phyloP scores from a whole-genome alignment of 2,888 invertebrate species.

The Xestia c-nigrum region DNA sequence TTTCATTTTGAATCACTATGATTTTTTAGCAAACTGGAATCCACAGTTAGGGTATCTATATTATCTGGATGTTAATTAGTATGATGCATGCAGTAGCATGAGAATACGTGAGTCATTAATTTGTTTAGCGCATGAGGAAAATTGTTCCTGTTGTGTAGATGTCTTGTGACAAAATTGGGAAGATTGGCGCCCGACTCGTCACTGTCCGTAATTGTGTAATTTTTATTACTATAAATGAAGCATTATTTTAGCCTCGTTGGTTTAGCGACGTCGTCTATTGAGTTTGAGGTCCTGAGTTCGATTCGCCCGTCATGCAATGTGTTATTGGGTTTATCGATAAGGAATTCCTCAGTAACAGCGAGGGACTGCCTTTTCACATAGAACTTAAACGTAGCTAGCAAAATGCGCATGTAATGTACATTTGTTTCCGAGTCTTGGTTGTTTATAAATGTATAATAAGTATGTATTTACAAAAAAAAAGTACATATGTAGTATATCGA shows the following conservation, averaged over 20 bases:
- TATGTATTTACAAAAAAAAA: no score
- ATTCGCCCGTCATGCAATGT: background rate
- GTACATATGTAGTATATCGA: no score
- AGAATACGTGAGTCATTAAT: background rate
- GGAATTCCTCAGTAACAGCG: background rate
- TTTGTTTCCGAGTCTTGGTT: no score
- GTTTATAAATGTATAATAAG: no score
- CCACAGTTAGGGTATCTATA: background rate
- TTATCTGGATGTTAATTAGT: background rate
- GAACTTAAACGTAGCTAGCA: no score
- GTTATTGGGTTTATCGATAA: background rate
- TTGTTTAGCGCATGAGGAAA: background rate
- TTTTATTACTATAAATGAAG: background rate
- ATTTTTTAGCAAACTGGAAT: background rate
- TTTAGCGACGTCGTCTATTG: no score
- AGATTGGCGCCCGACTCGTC: no score
- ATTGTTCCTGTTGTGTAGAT: background rate
- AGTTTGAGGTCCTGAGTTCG: background rate
- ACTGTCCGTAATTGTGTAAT: background rate
- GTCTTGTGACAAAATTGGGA: background rate
- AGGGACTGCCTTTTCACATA: no score
- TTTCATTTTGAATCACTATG: background rate
- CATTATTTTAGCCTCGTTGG: background rate
- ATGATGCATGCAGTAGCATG: no score
- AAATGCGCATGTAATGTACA: no score